Evolutionary conservation across 2,113 vertebrate species (phyloP).

Genomic region (Psilopogon haemacephalus): DNA sequence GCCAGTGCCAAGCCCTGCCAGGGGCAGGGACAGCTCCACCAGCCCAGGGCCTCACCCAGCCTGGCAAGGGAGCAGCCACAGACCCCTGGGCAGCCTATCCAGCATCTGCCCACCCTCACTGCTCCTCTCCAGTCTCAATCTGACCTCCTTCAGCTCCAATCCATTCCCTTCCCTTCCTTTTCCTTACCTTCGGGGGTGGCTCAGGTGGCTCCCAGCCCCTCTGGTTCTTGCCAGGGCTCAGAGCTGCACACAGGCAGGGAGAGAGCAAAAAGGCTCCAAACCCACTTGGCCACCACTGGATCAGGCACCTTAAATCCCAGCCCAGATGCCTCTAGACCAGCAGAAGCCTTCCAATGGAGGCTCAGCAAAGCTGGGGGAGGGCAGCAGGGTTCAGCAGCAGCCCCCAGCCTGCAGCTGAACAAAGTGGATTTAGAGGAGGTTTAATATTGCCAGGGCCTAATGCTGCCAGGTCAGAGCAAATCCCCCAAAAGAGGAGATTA

Average conservation of each 20-base stretch:
- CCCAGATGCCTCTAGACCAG: neutral
- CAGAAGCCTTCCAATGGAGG: neutral
- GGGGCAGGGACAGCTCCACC: neutral
- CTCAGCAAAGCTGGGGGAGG: neutral
- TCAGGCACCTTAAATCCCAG: neutral
- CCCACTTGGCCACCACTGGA: neutral
- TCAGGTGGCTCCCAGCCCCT: neutral
- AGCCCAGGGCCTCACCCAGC: neutral
- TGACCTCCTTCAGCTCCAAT: no score
- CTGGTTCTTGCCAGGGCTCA: neutral
- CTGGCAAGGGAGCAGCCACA: no score
- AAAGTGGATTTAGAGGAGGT: slow-evolving; percentile 57
- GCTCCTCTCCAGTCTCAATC: no score
- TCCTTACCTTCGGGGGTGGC: neutral
- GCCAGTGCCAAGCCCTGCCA: neutral
- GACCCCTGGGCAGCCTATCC: no score
- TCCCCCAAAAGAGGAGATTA: slow-evolving; percentile 58
- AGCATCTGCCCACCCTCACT: no score
- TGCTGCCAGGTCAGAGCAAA: slow-evolving; percentile 54
- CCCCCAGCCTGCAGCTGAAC: neutral
- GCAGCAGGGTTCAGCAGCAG: neutral
- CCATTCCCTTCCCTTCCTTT: no score
- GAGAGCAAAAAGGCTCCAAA: neutral
- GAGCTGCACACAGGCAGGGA: neutral
- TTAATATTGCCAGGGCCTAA: slow-evolving; percentile 49